Conservation (phyloP, 2,888 invertebrate genomes). For the Disparrhopalites patrizii region DNA sequence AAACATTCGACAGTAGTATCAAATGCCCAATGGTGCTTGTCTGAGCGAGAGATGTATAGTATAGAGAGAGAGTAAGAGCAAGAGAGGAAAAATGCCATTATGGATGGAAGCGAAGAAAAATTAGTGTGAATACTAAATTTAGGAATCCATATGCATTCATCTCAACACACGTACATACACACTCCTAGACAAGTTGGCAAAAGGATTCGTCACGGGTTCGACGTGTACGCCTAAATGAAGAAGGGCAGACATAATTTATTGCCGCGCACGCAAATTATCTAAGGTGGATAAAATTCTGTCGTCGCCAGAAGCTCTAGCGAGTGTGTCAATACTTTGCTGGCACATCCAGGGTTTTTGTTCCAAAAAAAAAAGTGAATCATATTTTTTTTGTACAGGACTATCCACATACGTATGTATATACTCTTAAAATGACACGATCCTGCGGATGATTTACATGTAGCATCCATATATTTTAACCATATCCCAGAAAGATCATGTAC, state of each 20-base stretch:
- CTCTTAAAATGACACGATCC: too few relatives aligned
- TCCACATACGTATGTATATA: too few relatives aligned
- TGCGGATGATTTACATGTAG: constrained; percentile 1
- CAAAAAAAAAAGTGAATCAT: constrained; percentile 8
- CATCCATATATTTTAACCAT: neutral
- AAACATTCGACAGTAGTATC: too few relatives aligned
- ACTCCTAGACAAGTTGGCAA: constrained; percentile 10
- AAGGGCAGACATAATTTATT: constrained; percentile 38
- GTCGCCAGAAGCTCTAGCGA: neutral
- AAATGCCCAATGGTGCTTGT: too few relatives aligned
- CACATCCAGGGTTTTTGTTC: neutral
- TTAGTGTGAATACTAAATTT: neutral
- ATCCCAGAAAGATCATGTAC: too few relatives aligned
- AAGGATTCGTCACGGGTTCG: constrained; percentile 8
- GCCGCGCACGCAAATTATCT: constrained; percentile 42
- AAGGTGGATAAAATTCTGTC: constrained; percentile 6
- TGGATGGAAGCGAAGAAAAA: neutral
- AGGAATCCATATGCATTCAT: neutral
- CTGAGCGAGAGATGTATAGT: too few relatives aligned
- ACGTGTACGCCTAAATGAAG: constrained; percentile 9
- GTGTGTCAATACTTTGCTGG: constrained; percentile 9
- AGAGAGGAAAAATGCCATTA: too few relatives aligned
- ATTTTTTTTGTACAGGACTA: too few relatives aligned
- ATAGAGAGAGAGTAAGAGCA: too few relatives aligned
- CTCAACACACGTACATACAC: too few relatives aligned